Base-by-base conservation (phyloP, 2,888 invertebrate genomes). In the Dasypogon diadema region DNA sequence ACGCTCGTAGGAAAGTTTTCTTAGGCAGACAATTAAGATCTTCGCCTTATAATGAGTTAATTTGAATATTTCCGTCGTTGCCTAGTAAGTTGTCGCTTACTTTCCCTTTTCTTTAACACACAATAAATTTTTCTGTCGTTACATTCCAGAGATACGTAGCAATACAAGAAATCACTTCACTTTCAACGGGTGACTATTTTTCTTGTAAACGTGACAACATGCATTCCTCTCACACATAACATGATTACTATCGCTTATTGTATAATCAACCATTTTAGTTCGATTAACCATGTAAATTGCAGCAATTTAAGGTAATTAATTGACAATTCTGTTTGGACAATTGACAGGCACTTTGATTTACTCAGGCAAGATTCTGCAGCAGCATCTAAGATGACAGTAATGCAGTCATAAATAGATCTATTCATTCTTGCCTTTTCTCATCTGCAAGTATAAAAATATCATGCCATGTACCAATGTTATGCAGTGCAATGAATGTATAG, bases 91-190 rank as follows among this genome's bases (percentile, higher is more conserved):
- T 42, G 8, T 60, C 22, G 60, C 37, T 60, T 60, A 60, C 60
- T 60, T 60, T 60, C 60, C 60, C 60, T 60, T 60, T 60, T 60
- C 37, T 60, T 60, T 60, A 21, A 26, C 37, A 60, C 37, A 37
- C 60, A 60, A 60, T 60, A 60, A 60, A 60, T 60, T 42, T 37
- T 60, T 60, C 37, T 16, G 4, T 21, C 37, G 37, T 21, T 42
- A 6, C 12, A 21, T n/a, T 37, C 21, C 12, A 34, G 58, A 16
- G 37, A 34, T 60, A 34, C 37, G 5, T 12, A 42, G 37, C 34
- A 2, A 60, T 37, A 37, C 60, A 37, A 18, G 16, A 60, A 37
- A 60, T 60, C 60, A 60, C 60, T 60, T 60, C 58, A 58, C 58
- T 34, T 58, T 58, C 30, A 34, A n/a, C 58, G 6, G 34, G 22